Conservation (phyloP, 2,113 vertebrate species). For the Tringa solitaria region DNA sequence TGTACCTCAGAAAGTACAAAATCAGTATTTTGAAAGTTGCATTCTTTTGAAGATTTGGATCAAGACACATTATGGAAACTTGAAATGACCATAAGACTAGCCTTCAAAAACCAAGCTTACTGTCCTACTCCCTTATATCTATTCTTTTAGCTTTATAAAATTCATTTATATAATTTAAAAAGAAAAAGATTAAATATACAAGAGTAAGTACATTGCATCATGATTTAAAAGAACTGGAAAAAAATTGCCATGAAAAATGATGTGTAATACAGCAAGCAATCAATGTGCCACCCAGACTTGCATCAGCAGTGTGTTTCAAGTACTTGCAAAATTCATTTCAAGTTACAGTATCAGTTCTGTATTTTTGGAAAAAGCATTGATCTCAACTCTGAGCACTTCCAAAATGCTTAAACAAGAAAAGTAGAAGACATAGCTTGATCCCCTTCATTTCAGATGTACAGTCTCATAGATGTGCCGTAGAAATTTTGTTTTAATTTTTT, state of each 20-base stretch:
- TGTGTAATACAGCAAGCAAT: not conserved
- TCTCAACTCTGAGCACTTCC: not conserved
- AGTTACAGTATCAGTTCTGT: not conserved
- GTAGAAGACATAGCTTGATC: not conserved
- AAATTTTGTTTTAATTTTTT: not conserved
- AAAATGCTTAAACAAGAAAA: not conserved
- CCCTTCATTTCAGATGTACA: not conserved
- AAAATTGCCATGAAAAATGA: not conserved
- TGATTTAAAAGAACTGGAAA: not conserved
- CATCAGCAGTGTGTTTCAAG: not conserved
- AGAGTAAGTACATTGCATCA: not conserved
- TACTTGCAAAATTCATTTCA: not conserved
- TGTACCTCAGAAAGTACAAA: not conserved
- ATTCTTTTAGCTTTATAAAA: not conserved
- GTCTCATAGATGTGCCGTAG: not conserved
- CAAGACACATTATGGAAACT: not conserved
- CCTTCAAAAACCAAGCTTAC: not conserved
- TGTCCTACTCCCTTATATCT: not conserved
- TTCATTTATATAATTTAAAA: not conserved
- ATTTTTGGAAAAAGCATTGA: not conserved
- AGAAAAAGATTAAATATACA: not conserved
- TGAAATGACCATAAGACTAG: not conserved
- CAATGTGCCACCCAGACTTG: not conserved
- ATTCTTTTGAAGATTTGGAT: not conserved
- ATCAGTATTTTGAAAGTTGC: not conserved